Conservation (phyloP, 2,888 invertebrate genomes). For the Eucera pruinosa region DNA sequence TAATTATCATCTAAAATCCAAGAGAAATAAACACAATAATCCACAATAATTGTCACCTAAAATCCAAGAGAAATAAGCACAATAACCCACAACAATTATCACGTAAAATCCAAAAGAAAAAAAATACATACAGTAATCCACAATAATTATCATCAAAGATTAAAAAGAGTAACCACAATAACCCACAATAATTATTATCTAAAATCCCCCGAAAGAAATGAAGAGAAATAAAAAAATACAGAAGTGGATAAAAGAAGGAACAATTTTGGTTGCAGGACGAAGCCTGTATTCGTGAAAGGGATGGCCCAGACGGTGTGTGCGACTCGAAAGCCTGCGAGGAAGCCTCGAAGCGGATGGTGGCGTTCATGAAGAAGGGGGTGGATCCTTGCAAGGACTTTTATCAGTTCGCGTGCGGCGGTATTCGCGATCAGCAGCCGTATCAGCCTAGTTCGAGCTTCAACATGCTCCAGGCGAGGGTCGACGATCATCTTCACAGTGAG, state of each 20-base stretch:
- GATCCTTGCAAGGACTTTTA: slow-evolving; percentile 85
- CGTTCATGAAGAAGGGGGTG: slow-evolving; percentile 81
- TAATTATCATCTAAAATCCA: too few relatives aligned
- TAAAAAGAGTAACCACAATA: too few relatives aligned
- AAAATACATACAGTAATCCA: too few relatives aligned
- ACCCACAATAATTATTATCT: too few relatives aligned
- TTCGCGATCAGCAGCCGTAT: slow-evolving; percentile 76
- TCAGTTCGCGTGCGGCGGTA: slow-evolving; percentile 84
- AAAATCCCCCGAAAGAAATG: neutral
- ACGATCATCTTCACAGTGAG: slow-evolving; percentile 83
- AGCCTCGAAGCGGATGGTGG: slow-evolving; percentile 80
- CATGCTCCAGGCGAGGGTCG: slow-evolving; percentile 82
- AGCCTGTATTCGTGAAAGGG: slow-evolving; percentile 81
- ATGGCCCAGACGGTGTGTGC: slow-evolving; percentile 80
- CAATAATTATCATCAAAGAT: too few relatives aligned
- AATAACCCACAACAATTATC: too few relatives aligned
- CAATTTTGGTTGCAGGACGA: slow-evolving; percentile 79
- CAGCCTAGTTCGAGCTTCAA: slow-evolving; percentile 81
- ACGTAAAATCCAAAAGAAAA: too few relatives aligned
- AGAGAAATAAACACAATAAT: too few relatives aligned
- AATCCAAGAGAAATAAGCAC: too few relatives aligned
- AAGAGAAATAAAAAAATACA: too few relatives aligned
- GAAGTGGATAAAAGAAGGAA: too few relatives aligned
- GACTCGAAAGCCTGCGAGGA: slow-evolving; percentile 80
- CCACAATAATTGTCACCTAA: too few relatives aligned